Percentiles rank a stretch among this genome's conserved stretches.
phyloP scores from a whole-genome alignment of 2,113 vertebrate genomes.

The Eira barbara region DNA sequence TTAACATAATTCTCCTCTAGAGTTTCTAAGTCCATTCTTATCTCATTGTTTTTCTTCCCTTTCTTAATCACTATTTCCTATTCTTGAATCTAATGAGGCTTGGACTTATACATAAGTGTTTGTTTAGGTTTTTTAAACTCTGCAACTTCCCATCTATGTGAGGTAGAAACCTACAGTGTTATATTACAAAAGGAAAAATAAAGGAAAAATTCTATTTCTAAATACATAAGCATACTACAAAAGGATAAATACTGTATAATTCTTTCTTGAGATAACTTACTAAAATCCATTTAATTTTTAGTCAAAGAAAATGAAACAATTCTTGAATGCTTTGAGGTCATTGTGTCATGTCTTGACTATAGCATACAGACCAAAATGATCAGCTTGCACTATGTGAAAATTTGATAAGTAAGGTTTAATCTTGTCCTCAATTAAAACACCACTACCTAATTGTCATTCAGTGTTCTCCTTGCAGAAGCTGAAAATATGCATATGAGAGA shows the following conservation, averaged over 20 bases:
- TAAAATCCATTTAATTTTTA: background rate
- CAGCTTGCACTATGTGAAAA: background rate
- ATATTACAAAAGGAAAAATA: background rate
- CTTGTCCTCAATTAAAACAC: constrained; percentile 63
- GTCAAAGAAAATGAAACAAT: background rate
- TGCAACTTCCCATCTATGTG: background rate
- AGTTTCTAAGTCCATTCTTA: background rate
- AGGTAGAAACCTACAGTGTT: background rate
- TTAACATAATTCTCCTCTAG: background rate
- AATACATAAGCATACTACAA: background rate
- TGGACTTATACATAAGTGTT: background rate
- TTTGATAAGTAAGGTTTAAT: constrained; percentile 45
- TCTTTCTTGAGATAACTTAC: background rate
- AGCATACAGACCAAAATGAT: constrained; percentile 1
- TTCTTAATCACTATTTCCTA: background rate
- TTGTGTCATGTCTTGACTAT: background rate
- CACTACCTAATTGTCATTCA: constrained; percentile 56
- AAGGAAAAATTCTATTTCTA: background rate
- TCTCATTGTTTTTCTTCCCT: background rate
- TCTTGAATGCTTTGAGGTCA: constrained; percentile 44
- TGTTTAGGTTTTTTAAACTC: background rate
- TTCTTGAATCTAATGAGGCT: background rate
- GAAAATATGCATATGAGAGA: constrained; percentile 61
- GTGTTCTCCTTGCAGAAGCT: constrained; percentile 28
- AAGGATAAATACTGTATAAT: background rate